Conservation (phyloP, 2,113 vertebrate genomes). For the Scolopax mira region DNA sequence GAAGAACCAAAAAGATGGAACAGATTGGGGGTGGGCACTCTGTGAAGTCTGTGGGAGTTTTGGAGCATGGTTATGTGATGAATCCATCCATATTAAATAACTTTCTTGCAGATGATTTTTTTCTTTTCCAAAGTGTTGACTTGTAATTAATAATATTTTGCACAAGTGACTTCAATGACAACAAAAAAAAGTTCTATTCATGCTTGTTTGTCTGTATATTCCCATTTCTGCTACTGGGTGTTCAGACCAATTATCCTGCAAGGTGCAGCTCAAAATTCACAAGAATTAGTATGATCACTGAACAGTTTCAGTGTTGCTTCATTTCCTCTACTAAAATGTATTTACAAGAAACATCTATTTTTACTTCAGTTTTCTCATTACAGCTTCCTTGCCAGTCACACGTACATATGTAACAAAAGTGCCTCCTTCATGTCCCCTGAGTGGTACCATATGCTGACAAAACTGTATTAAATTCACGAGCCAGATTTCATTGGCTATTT, state of each 20-base stretch:
- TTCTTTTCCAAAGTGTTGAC: neutral
- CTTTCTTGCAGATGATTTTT: neutral
- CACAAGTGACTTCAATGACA: neutral
- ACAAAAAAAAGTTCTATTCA: fast-evolving
- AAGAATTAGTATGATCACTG: neutral
- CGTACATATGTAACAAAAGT: neutral
- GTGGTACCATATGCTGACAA: conserved; percentile 41
- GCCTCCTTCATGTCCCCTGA: neutral
- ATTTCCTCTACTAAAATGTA: neutral
- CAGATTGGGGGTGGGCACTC: neutral
- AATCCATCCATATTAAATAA: neutral
- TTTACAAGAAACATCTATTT: conserved; percentile 33
- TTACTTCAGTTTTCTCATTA: neutral
- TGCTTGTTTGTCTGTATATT: neutral
- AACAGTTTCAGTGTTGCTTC: neutral
- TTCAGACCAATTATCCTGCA: neutral
- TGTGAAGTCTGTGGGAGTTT: neutral
- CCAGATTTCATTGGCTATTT: conserved; percentile 47
- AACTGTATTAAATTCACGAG: conserved; percentile 21
- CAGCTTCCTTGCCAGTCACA: neutral
- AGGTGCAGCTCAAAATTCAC: neutral
- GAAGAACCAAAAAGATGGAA: neutral
- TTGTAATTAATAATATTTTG: neutral
- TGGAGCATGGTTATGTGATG: neutral
- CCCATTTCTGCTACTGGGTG: neutral